Evolutionary conservation across 2,113 vertebrate species (phyloP).

Genomic region (Lonchura striata): DNA sequence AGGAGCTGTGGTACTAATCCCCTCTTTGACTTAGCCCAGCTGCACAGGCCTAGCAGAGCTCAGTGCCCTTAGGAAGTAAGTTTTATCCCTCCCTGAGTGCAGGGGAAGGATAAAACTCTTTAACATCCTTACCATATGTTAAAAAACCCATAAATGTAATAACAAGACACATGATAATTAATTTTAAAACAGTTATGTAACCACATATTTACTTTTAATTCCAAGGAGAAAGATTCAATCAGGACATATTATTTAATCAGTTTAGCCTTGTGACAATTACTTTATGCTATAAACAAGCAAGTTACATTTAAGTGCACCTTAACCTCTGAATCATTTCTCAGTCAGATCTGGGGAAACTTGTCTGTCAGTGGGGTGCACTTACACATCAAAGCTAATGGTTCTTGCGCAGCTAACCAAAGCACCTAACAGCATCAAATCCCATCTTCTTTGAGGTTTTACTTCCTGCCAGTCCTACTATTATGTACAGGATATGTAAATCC

Average conservation of each 20-base stretch:
- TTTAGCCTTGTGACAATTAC: neutral
- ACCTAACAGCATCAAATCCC: neutral
- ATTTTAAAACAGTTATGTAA: neutral
- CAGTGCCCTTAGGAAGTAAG: neutral
- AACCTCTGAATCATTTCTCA: conserved; percentile 1
- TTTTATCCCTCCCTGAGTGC: neutral
- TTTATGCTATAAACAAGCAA: neutral
- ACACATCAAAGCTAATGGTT: neutral
- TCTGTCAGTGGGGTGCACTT: neutral
- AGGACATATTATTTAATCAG: neutral
- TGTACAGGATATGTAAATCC: neutral
- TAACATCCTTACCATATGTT: neutral
- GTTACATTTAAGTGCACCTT: neutral
- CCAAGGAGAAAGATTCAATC: neutral
- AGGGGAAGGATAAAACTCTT: no score
- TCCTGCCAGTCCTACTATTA: neutral
- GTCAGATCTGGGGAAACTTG: neutral
- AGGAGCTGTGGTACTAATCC: neutral
- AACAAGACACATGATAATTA: neutral
- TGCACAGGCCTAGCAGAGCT: neutral
- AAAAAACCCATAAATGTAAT: neutral
- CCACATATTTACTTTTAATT: neutral
- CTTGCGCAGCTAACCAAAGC: neutral
- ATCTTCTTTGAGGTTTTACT: neutral
- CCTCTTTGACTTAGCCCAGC: neutral